Evolutionary conservation across 2,797 vertebrate species (phyloP).

Genomic region (Anas bernieri): DNA sequence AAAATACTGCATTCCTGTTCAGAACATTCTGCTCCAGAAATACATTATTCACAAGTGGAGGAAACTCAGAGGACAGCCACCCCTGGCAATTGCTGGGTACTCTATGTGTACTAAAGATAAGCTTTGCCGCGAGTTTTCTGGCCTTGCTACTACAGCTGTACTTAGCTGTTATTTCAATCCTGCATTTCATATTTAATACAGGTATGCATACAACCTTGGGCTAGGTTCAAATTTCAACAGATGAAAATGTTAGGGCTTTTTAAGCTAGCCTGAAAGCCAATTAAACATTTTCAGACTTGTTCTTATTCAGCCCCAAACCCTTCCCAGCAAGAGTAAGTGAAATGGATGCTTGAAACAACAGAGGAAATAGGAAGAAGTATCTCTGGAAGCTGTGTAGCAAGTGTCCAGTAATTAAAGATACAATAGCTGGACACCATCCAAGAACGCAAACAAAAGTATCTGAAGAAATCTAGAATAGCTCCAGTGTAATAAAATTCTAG

Average conservation of each 20-base stretch:
- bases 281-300: conserved; percentile 59
- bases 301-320: neutral
- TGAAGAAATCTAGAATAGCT: neutral
- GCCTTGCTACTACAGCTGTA: neutral
- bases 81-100: neutral
- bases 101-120: neutral
- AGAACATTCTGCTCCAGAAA: conserved; percentile 18
- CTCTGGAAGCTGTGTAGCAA: conserved; percentile 37
- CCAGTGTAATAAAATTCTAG: neutral
- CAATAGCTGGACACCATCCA: conserved; percentile 24
- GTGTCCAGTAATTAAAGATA: conserved; percentile 46
- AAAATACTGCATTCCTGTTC: neutral
- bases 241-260: conserved; percentile 48
- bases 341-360: conserved; percentile 13
- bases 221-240: conserved; percentile 55
- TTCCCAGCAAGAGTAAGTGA: conserved; percentile 24
- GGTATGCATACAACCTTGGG: conserved; percentile 31
- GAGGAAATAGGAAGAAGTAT: neutral
- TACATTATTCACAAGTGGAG: conserved; percentile 13
- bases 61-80: neutral
- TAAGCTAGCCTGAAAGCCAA: conserved; percentile 41
- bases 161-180: conserved; percentile 41
- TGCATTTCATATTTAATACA: conserved; percentile 27
- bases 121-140: neutral
- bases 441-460: neutral